A percentile compares a stretch with the other conserved stretches of the same genome.
Evolutionary conservation across 2,888 invertebrate genomes (phyloP).

Genomic region (Lypha dubia): DNA sequence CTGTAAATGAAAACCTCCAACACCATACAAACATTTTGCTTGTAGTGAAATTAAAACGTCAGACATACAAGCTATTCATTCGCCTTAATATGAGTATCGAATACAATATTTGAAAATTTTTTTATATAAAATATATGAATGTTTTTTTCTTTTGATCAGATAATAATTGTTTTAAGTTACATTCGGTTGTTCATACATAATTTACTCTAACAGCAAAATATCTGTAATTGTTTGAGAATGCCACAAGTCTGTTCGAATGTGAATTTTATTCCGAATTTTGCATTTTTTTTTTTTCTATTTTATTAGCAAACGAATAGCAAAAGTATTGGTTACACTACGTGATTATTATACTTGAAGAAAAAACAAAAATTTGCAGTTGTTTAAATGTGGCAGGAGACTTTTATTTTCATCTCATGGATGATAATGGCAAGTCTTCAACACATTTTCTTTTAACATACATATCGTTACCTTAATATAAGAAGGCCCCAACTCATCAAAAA

Average conservation of each 20-base stretch:
- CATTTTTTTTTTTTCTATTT: no score
- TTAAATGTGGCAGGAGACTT: slow-evolving; percentile 43
- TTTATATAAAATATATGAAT: slow-evolving; percentile 12
- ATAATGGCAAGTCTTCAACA: slow-evolving; percentile 55
- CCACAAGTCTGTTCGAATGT: slow-evolving; percentile 50
- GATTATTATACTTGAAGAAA: slow-evolving; percentile 14
- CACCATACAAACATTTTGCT: slow-evolving; percentile 20
- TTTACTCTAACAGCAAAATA: slow-evolving; percentile 63
- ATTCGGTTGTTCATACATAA: slow-evolving; percentile 69
- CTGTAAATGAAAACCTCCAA: slow-evolving; percentile 66
- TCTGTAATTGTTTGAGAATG: slow-evolving; percentile 65
- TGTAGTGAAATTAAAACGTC: slow-evolving; percentile 56
- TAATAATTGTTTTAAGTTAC: slow-evolving; percentile 76
- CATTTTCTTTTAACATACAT: slow-evolving; percentile 34
- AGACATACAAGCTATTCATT: slow-evolving; percentile 33
- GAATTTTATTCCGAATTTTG: slow-evolving; percentile 15
- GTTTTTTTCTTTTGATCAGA: slow-evolving; percentile 72
- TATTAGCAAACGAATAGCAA: slow-evolving; percentile 7
- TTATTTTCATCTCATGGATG: slow-evolving; percentile 25
- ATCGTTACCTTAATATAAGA: no score
- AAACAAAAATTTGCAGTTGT: not conserved
- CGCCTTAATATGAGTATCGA: slow-evolving; percentile 31
- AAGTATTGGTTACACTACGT: slow-evolving; percentile 65
- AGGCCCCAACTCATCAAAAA: no score
- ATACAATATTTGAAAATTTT: slow-evolving; percentile 17